A percentile compares a stretch with the other conserved stretches of the same genome.
phyloP scores from a whole-genome alignment of 2,113 vertebrate genomes.

The Chionomys nivalis region DNA sequence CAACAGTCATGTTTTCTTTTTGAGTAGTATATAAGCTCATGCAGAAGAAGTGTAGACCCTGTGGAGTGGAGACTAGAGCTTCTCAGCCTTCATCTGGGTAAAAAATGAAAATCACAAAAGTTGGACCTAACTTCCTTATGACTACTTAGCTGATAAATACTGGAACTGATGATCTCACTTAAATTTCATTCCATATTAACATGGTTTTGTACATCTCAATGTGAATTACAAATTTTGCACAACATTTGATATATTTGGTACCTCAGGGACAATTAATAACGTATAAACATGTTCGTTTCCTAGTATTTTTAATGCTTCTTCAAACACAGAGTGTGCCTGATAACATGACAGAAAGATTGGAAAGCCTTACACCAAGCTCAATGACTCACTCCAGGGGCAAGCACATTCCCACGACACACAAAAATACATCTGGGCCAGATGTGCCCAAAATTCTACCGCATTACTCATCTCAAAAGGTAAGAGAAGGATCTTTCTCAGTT shows the following conservation, averaged over 20 bases:
- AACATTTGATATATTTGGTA: not conserved
- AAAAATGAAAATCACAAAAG: conserved; percentile 39
- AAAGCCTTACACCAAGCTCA: not conserved
- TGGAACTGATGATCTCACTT: not conserved
- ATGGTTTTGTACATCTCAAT: not conserved
- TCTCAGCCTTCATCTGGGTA: not conserved
- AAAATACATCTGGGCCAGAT: conserved; percentile 17
- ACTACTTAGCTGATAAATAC: not conserved
- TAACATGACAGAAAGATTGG: not conserved
- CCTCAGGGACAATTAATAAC: not conserved
- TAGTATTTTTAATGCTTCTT: not conserved
- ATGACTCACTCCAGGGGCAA: conserved; percentile 3
- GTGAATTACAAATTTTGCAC: not conserved
- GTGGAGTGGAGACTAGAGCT: not conserved
- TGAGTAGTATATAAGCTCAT: not conserved
- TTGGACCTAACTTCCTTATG: not conserved
- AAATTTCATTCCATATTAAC: conserved; percentile 28
- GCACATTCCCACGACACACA: conserved; percentile 4
- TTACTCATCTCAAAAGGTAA: conserved; percentile 49
- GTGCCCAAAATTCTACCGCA: not conserved
- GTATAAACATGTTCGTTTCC: conserved; percentile 8
- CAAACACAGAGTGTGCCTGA: not conserved
- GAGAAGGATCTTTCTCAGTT: conserved; percentile 61
- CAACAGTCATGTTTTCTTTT: conserved; percentile 14
- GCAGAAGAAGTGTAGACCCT: not conserved